Conservation (phyloP, 1,140 invertebrate genomes). For the Aricia agestis region DNA sequence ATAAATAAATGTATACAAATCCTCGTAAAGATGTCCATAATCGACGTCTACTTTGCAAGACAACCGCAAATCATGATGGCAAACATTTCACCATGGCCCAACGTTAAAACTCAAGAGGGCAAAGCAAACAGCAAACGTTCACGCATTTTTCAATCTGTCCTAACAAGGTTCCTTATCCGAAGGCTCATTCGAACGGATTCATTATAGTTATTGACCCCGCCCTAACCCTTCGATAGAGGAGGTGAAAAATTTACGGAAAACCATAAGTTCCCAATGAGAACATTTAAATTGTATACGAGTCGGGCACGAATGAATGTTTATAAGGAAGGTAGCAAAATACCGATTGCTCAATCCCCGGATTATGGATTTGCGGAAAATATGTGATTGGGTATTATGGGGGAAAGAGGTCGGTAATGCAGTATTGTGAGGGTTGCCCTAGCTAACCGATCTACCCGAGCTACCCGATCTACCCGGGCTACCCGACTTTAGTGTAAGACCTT, state of each 20-base stretch:
- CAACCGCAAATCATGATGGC: no score
- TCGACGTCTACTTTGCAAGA: no score
- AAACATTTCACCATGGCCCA: no score
- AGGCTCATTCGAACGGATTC: background rate
- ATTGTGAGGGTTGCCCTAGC: background rate
- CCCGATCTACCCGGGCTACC: no score
- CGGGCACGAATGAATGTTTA: slow-evolving; percentile 27
- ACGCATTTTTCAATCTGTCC: background rate
- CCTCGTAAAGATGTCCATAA: no score
- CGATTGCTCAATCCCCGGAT: slow-evolving; percentile 19
- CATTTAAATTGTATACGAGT: slow-evolving; percentile 61
- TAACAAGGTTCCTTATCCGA: background rate
- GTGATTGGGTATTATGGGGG: slow-evolving; percentile 6
- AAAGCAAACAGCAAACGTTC: background rate
- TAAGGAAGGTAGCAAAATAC: slow-evolving; percentile 24
- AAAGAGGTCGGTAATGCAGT: slow-evolving; percentile 1
- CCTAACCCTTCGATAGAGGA: slow-evolving; percentile 3
- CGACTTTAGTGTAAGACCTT: background rate
- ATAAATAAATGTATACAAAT: no score
- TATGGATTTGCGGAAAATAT: slow-evolving; percentile 17
- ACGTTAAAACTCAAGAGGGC: no score
- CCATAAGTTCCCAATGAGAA: slow-evolving; percentile 41
- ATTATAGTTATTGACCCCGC: slow-evolving; percentile 5
- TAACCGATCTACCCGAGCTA: no score
- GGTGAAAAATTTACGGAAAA: slow-evolving; percentile 26